Evolutionary conservation across 2,888 invertebrate species (phyloP).

Genomic region (Mesochorus sp.): DNA sequence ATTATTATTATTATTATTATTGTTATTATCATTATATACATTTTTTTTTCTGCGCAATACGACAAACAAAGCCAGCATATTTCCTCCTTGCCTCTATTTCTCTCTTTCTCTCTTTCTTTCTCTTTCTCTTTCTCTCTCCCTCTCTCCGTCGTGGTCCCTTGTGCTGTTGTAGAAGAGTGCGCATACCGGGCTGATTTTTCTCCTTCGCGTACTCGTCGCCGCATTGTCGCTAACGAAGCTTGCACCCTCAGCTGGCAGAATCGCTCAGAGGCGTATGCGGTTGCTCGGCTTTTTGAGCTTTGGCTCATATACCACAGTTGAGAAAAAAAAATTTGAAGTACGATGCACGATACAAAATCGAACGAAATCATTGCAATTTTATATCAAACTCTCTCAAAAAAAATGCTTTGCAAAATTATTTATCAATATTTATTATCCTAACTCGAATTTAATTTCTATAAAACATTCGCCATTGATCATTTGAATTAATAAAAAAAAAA

Average conservation of each 20-base stretch:
- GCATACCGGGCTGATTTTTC: constrained; percentile 44
- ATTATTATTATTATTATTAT: too few relatives aligned
- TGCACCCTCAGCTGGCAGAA: constrained; percentile 42
- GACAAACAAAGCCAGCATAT: constrained; percentile 54
- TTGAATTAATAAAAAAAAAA: too few relatives aligned
- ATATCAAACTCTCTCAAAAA: too few relatives aligned
- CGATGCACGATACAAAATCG: constrained; percentile 11
- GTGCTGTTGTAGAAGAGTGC: too few relatives aligned
- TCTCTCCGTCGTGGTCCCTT: constrained; percentile 23
- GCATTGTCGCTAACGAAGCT: constrained; percentile 67
- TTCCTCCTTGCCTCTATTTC: constrained; percentile 15
- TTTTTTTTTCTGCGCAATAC: constrained; percentile 30
- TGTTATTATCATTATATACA: constrained; percentile 23
- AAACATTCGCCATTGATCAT: too few relatives aligned
- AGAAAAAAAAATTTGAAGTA: constrained; percentile 33
- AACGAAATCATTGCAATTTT: too few relatives aligned
- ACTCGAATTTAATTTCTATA: too few relatives aligned
- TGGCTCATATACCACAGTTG: background rate
- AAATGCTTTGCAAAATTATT: too few relatives aligned
- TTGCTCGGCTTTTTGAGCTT: background rate
- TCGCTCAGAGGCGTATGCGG: constrained; percentile 37
- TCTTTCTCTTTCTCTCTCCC: constrained; percentile 9
- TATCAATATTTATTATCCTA: too few relatives aligned
- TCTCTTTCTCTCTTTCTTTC: too few relatives aligned
- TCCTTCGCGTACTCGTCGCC: constrained; percentile 34